phyloP scores from a whole-genome alignment of 1,140 invertebrate genomes.

The Idris sp. region DNA sequence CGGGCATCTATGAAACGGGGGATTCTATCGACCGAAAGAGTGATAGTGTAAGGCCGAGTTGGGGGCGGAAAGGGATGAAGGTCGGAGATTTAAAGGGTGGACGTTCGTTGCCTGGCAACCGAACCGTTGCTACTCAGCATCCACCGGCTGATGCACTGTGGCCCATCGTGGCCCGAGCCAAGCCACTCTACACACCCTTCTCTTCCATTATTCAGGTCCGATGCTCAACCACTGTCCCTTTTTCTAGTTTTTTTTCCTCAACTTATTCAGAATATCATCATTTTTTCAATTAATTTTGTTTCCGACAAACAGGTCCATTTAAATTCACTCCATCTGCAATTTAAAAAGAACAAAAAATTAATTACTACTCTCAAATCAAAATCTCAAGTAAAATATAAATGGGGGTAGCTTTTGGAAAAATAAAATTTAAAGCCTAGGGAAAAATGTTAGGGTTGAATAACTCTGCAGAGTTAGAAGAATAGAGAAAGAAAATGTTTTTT shows the following conservation, averaged over 20 bases:
- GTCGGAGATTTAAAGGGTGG: slow-evolving; percentile 76
- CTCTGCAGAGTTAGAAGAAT: too few species aligned
- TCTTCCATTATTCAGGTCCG: slow-evolving; percentile 74
- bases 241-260: slow-evolving; percentile 44
- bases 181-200: slow-evolving; percentile 59
- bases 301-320: too few species aligned
- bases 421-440: too few species aligned
- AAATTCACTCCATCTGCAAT: too few species aligned
- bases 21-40: slow-evolving; percentile 74
- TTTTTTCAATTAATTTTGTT: too few species aligned
- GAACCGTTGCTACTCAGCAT: slow-evolving; percentile 65
- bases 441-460: too few species aligned
- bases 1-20: slow-evolving; percentile 71
- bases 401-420: too few species aligned
- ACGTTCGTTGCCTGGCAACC: slow-evolving; percentile 77
- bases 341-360: too few species aligned
- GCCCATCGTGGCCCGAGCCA: slow-evolving; percentile 57
- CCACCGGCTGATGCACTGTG: slow-evolving; percentile 57
- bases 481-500: too few species aligned
- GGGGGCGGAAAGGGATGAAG: slow-evolving; percentile 63
- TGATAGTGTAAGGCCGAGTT: slow-evolving; percentile 43
- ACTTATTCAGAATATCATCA: too few species aligned
- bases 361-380: too few species aligned
- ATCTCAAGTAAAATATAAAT: too few species aligned
- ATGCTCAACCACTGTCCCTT: slow-evolving; percentile 73